Conservation (phyloP, 2,113 vertebrate genomes). For the Tor tambroides region DNA sequence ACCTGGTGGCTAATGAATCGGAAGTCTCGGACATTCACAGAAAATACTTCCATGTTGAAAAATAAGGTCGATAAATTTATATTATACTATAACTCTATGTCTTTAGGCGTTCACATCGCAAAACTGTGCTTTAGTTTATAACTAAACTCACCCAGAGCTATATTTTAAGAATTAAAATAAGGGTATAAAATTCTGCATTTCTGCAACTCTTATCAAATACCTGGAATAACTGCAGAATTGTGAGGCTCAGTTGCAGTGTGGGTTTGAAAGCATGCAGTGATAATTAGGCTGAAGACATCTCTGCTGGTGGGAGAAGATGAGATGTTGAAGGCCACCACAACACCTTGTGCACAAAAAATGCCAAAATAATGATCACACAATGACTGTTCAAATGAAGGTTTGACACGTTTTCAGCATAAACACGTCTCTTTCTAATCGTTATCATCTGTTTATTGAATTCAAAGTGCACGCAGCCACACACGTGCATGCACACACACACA, state of each 20-base stretch:
- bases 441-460: slow-evolving; percentile 50
- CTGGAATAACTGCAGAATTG: neutral
- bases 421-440: slow-evolving; percentile 29
- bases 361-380: neutral
- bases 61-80: too few relatives aligned
- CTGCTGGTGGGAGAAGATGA: neutral
- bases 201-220: too few relatives aligned
- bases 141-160: neutral
- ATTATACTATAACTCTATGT: neutral
- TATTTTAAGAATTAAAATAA: neutral
- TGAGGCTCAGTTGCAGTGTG: neutral
- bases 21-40: too few relatives aligned
- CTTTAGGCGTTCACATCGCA: too few relatives aligned
- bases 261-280: neutral
- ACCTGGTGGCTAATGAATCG: too few relatives aligned
- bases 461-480: slow-evolving; percentile 51
- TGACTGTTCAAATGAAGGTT: slow-evolving; percentile 22
- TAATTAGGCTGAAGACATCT: slow-evolving; percentile 20
- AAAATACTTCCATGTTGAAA: too few relatives aligned
- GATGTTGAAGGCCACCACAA: slow-evolving; percentile 9
- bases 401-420: slow-evolving; percentile 13
- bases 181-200: neutral
- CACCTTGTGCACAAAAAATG: slow-evolving; percentile 62
- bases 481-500: slow-evolving; percentile 33
- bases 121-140: neutral